Evolutionary conservation across 2,797 vertebrate genomes (phyloP), one percentile per base, ranked within the genome.

Genomic region (Microctenopoma steveboyesi): DNA sequence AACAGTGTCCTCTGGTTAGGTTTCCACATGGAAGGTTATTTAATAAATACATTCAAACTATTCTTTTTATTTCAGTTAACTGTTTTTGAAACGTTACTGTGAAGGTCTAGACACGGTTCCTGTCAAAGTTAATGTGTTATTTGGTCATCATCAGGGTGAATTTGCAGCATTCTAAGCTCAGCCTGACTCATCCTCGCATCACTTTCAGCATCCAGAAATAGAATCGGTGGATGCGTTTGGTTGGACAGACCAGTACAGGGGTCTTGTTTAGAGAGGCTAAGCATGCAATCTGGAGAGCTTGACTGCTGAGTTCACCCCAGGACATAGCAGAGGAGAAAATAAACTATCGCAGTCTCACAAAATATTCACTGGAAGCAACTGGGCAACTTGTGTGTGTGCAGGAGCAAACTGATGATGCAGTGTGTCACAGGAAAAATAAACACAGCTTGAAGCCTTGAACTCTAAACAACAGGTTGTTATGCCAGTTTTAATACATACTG

Each of bases 341-440:
- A 88, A 90, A 89, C 77, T 42, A 78, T 84, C 85, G 82, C 58
- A 69, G 62, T 57, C 74, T 63, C 64, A 81, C 62, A 69, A 89
- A 83, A 63, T 72, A 71, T 82, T 81, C 74, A 74, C 69, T 83
- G 61, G 55, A 63, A 74, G 69, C 53, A 47, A 28, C 48, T 40
- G 30, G 64, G 51, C 69, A 48, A 76, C 69, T 45, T 52, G 72
- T 69, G 74, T 16, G 59, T 5, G 61, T 10, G 54, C 57, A 5
- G 46, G 47, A 42, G 35, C 7, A 63, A 50, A 72, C 60, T 61
- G 56, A 71, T 72, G 72, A 69, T 83, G 81, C 69, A 79, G 74
- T 78, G 78, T 77, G 61, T 22, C 59, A 65, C 5, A 40, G 65
- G 68, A 84, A 87, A 77, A 79, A 82, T 85, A 83, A 88, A 89